These are phyloP conservation scores for Scleropages formosus DNA, from an alignment of 2,797 vertebrate species.

Conservation along the genomic window DNA sequence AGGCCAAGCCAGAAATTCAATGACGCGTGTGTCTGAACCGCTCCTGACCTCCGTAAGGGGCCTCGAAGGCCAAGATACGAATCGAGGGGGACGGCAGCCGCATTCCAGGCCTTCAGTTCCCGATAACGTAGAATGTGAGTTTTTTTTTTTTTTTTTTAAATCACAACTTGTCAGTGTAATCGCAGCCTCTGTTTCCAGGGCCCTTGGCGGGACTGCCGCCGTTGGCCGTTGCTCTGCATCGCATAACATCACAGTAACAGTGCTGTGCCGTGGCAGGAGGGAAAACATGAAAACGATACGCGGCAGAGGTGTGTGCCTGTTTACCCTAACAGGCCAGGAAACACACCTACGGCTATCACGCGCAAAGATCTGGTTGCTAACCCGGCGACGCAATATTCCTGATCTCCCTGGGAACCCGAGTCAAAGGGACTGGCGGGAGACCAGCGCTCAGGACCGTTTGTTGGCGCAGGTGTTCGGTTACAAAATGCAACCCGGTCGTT, in stretches of 20 bases:
- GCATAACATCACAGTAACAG: neutral
- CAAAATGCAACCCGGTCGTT: too few species aligned
- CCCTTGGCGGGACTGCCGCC: neutral
- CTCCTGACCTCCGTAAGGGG: neutral
- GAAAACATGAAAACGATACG: neutral
- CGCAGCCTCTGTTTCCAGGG: neutral
- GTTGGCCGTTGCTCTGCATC: neutral
- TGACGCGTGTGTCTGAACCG: neutral
- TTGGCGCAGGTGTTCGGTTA: too few species aligned
- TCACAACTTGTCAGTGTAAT: too few species aligned
- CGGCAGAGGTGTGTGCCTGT: neutral
- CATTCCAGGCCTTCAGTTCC: neutral
- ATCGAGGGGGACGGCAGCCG: neutral
- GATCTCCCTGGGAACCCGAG: neutral
- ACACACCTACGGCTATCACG: neutral
- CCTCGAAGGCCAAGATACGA: neutral
- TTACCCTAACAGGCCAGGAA: neutral
- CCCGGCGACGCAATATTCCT: neutral
- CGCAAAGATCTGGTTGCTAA: slow-evolving; percentile 3
- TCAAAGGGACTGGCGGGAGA: neutral
- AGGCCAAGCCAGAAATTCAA: neutral
- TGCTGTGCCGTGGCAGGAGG: neutral
- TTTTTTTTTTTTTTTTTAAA: too few species aligned
- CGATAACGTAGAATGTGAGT: neutral
- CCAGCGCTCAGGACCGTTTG: neutral